Base-by-base conservation (phyloP, 2,888 invertebrate species). In the Gerris lacustris region DNA sequence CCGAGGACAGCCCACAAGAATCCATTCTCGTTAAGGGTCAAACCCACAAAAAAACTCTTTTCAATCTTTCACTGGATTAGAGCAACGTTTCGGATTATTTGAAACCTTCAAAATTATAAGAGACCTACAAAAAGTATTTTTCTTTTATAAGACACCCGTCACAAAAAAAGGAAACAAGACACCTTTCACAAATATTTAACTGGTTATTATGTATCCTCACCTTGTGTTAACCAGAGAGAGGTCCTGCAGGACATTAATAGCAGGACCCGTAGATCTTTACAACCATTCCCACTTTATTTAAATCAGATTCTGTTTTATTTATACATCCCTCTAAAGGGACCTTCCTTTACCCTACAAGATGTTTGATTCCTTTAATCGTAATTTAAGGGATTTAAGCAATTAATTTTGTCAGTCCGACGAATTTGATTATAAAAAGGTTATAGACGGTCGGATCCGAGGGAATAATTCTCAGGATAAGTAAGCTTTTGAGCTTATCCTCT, bases 21-120 rank as follows among this genome's bases (percentile, higher is more conserved):
- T 55, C 15, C 55, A 55, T 55, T 55, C 55, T 55, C 55, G 55
- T 55, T 55, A 55, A 55, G 55, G 55, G 55, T 55, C 55, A 55
- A 55, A 55, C 55, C 15, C 11, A 55, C 55, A 55, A 55, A 55
- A 55, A 55, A 55, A 55, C 55, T 11, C 55, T 15, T 31, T 55
- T 11, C 55, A 55, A 55, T 55, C 55, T 55, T 55, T 55, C 15
- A 55, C 55, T 55, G 55, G 55, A 55, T 55, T 55, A 55, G 5
- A 55, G 9, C 55, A 9, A 55, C 11, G 11, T 11, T 15, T 55
- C 9, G 55, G 55, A 55, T 55, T 55, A 55, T 55, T 55, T 15
- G 31, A 31, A 55, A 55, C 55, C 55, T 55, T 15, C 55, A 55
- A 55, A 55, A 55, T 11, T 11, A 55, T 55, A 55, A 55, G 15